Base-by-base conservation (phyloP, 2,888 invertebrate genomes). In the Ceraclea dissimilis region DNA sequence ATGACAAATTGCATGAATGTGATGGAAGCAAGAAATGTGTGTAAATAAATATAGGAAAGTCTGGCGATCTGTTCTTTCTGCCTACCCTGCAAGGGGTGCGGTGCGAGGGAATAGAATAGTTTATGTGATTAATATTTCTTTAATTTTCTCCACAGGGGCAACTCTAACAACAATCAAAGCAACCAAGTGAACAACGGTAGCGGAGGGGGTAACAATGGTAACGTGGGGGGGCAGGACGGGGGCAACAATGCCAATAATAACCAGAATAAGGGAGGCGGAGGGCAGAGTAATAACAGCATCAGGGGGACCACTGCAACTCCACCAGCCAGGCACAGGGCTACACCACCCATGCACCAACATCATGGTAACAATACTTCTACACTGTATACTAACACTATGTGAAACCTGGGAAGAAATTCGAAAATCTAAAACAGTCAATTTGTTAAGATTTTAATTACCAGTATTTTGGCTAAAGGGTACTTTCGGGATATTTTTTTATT, bases 331-430 rank as follows among this genome's bases (percentile, higher is more conserved):
- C 60, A 74, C 0, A 71, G 70, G 50, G 70, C 74, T 65, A 70
- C 74, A 66, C 75, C 76, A 58, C 76, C 76, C 57, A 75, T 75
- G 63, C 65, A 73, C 19, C 71, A 70, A 63, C 69, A 71, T 63
- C 65, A 72, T 54, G 70, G 74, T 72, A 52, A 51, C 46, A 21
- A 5, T 18, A 6, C 10, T 6, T 47, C 16, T 8, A 47, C 19
- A n/a, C n/a, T n/a, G n/a, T n/a, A n/a, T n/a, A n/a, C n/a, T n/a
- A n/a, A 47, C 20, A 44, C 16, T n/a, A 8, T 31, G 31, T 11
- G n/a, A n/a, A n/a, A n/a, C n/a, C n/a, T n/a, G n/a, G n/a, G n/a
- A n/a, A n/a, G n/a, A n/a, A n/a, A n/a, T n/a, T n/a, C n/a, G n/a
- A n/a, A n/a, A n/a, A n/a, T n/a, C n/a, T n/a, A n/a, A n/a, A n/a